Evolutionary conservation across 1,140 invertebrate genomes (phyloP).

Genomic region (Tetramorium simillimum): DNA sequence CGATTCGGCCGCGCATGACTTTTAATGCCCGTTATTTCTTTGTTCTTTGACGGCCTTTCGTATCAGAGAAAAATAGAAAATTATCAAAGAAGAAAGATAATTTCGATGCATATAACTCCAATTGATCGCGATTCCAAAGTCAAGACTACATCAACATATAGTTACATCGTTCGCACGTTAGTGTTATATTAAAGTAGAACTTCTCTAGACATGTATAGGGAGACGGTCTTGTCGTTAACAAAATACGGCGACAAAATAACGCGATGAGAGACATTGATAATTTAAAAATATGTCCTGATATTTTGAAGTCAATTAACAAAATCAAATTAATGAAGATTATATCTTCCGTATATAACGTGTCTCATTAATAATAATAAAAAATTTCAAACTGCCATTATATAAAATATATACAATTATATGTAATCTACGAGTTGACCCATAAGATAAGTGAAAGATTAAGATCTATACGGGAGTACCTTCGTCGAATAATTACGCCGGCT

Average conservation of each 20-base stretch:
- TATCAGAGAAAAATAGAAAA: not conserved
- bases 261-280: not conserved
- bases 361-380: not conserved
- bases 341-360: not conserved
- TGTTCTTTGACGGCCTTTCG: not conserved
- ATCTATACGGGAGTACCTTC: not conserved
- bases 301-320: not conserved
- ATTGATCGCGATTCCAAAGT: not conserved
- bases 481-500: not conserved
- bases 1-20: constrained; percentile 33
- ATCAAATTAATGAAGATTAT: not conserved
- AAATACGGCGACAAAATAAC: no score
- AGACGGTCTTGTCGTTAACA: not conserved
- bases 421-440: not conserved
- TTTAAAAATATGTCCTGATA: not conserved
- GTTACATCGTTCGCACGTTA: not conserved
- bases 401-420: not conserved
- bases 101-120: not conserved
- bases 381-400: not conserved
- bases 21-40: not conserved
- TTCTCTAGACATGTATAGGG: constrained; percentile 2
- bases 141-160: constrained; percentile 9
- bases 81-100: not conserved
- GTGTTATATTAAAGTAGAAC: not conserved
- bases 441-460: not conserved